Evolutionary conservation across 1,140 invertebrate genomes (phyloP), one percentile per base, ranked within the genome.

Genomic region (Diplogasteroides magnus): DNA sequence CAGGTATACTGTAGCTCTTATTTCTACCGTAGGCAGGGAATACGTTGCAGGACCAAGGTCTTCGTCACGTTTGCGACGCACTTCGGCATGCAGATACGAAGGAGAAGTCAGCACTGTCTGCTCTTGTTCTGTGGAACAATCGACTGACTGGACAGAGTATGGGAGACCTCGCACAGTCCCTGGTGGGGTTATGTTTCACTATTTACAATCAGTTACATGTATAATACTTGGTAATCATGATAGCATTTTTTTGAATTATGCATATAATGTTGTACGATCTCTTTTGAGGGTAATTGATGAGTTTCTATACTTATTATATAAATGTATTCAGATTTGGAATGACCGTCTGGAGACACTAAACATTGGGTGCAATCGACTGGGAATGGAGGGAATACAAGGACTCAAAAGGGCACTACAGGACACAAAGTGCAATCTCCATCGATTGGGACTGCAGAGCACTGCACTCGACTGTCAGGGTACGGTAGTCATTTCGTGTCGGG

Each of bases 61-160:
- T 75, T 31, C 62, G 64, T 2, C 74, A 75, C 48, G 71, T 75
- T 27, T 75, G 74, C 59, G 74, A 75, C 56, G 74, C 71, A 2
- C 68, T 75, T 11, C 23, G 57, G 23, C 31, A 71, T 26, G 31
- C 31, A 6, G 73, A 75, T 28, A 67, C 63, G 23, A 56, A 60
- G 6, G 58, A 48, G 31, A 70, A 67, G 25, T 67, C 67, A 55
- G 31, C 70, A 28, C 55, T 75, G 15, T 65, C 67, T 28, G 73
- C 74, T 23, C 28, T 75, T 29, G 74, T 75, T 26, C 27, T 75
- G 29, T 75, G 74, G 74, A 75, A 75, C 57, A 75, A 75, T 55
- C 37, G 59, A 57, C 31, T 75, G 15, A 76, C 74, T 11, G 64
- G 72, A 29, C 56, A 48, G 2, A 67, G 60, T 28, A 75, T 75